A percentile compares a stretch with the other conserved stretches of the same genome.
phyloP scores from a whole-genome alignment of 2,113 vertebrate species.

The Choloepus hoffmanni region DNA sequence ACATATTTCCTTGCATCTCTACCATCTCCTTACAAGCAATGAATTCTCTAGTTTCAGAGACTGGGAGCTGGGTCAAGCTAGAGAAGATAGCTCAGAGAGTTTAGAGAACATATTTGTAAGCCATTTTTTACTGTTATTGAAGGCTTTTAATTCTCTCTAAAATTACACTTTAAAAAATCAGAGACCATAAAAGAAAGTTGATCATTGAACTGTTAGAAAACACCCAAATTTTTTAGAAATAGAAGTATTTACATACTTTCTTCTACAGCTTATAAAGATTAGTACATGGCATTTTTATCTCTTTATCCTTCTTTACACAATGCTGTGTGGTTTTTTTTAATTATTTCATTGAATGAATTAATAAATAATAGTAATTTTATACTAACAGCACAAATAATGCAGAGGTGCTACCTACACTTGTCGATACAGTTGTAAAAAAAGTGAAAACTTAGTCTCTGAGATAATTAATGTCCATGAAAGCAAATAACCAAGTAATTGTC shows the following conservation, averaged over 20 bases:
- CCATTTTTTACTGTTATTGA: neutral
- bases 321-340: neutral
- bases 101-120: neutral
- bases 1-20: neutral
- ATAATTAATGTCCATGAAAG: neutral
- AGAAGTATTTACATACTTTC: neutral
- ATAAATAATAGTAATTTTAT: neutral
- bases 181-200: neutral
- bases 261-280: neutral
- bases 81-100: neutral
- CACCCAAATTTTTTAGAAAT: neutral
- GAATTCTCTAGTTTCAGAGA: neutral
- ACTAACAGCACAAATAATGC: neutral
- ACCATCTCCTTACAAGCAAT: neutral
- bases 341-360: neutral
- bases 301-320: neutral
- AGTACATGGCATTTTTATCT: neutral
- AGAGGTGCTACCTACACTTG: neutral
- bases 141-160: neutral
- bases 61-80: neutral
- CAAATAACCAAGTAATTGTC: neutral
- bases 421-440: neutral
- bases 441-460: neutral
- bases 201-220: neutral
- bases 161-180: neutral